Conservation (phyloP, 1,140 invertebrate genomes). For the Eueides isabella region DNA sequence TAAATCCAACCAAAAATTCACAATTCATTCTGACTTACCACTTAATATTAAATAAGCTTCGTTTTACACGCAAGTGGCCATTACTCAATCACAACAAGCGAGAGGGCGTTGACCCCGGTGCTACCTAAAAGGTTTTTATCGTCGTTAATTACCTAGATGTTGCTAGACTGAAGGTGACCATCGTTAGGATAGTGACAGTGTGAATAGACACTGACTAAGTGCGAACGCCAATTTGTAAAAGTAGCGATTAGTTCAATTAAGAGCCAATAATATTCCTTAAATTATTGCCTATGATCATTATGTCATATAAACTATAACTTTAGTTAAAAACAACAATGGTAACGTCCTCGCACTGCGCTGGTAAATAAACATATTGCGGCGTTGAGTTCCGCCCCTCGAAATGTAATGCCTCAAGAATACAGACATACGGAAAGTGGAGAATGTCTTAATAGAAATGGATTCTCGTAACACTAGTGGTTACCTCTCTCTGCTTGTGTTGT, state of each 20-base stretch:
- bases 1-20: no score
- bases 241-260: background rate
- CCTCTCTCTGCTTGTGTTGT: no score
- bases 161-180: background rate
- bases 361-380: no score
- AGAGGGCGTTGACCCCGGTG: background rate
- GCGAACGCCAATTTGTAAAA: background rate
- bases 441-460: no score
- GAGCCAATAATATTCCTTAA: no score
- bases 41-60: background rate
- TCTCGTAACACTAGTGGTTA: no score
- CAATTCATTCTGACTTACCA: background rate
- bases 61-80: background rate
- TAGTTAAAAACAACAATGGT: background rate
- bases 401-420: no score
- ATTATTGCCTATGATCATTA: no score
- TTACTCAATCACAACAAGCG: background rate
- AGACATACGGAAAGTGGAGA: no score
- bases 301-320: background rate
- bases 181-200: background rate
- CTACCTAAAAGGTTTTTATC: background rate
- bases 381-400: no score
- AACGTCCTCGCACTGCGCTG: no score
- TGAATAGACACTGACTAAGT: no score
- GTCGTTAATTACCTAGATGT: background rate